Evolutionary conservation across 2,888 invertebrate species (phyloP), one percentile per base, ranked within the genome.

Genomic region (Labia minor): DNA sequence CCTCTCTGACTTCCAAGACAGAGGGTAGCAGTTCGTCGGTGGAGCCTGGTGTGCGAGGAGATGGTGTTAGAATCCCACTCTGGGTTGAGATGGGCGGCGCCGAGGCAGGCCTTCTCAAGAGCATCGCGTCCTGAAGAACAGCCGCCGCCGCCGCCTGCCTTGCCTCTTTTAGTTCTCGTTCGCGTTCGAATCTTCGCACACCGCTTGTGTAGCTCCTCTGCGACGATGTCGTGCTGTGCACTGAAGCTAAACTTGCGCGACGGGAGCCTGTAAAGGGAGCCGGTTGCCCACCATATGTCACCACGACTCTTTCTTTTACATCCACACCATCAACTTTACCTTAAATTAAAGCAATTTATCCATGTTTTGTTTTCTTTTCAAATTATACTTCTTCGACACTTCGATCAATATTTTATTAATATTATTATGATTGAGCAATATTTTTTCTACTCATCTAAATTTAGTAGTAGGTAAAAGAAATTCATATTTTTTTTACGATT

Each of bases 161-260:
- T 74, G 88, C 85, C 75, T 90, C 90, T 76, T 90, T 90, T 76
- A 90, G 89, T 75, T 89, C 90, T 68, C 88, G 79, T 75, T 92
- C 92, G 72, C 86, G 83, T 76, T 92, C 92, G 78, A 89, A 89
- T 70, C 88, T 82, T 76, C 86, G 84, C 72, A 88, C 84, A 75
- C 90, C 90, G 79, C 89, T 91, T 78, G 69, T 69, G 69, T 68
- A 71, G 68, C 90, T 91, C 75, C 89, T 85, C 70, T 90, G 85
- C 65, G 91, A 92, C 69, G 88, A 90, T 73, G 87, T 86, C 76
- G 87, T 88, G 82, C 91, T 91, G 77, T 92, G 91, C 74, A 92
- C 83, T 71, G 91, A 92, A 72, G 87, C 88, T 82, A 91, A 81
- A 83, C 91, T 90, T 81, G 91, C 90, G 82, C 91, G 86, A 82